Evolutionary conservation across 1,140 invertebrate genomes (phyloP), one percentile per base, ranked within the genome.

Genomic region (Polyergus mexicanus): DNA sequence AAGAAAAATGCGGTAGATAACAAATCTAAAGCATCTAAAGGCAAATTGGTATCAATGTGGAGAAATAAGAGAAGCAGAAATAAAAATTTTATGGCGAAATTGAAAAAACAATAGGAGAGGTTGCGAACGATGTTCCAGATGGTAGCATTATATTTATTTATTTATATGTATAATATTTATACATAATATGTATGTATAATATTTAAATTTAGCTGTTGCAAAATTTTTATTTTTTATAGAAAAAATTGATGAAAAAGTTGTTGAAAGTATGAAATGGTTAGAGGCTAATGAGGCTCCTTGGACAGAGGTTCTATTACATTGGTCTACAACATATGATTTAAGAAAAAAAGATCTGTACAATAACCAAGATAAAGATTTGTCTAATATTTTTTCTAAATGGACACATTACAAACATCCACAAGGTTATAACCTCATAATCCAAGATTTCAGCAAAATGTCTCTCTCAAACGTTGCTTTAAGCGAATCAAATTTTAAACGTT

Each of bases 21-120:
- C 6, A 63, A 63, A 62, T 62, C 11, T 62, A 32, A 62, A 62
- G 60, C 60, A n/a, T 63, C 62, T 35, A 63, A 63, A n/a, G 62
- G 28, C 28, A 63, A 63, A 63, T 63, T 63, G 16, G 16, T 38
- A 35, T 35, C 7, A 35, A 65, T 65, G 16, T n/a, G 62, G 32
- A 65, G 19, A 35, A 65, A 63, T 32, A 63, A 63, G n/a, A 32
- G 28, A 19, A 63, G 28, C 0, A 32, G 28, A 0, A 63, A 63
- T 63, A 63, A 63, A 63, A 63, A 19, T 62, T 32, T 63, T 32
- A 32, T 63, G 5, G 4, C 28, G 32, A 63, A 63, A 8, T 35
- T 63, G 3, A 11, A 19, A 32, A 6, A 63, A 7, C 13, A 32
- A 19, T 54, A 54, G 16, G 7, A 54, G 60, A 63, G 13, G 0